Conservation (phyloP, 1,140 invertebrate species). For the Ostrea edulis region DNA sequence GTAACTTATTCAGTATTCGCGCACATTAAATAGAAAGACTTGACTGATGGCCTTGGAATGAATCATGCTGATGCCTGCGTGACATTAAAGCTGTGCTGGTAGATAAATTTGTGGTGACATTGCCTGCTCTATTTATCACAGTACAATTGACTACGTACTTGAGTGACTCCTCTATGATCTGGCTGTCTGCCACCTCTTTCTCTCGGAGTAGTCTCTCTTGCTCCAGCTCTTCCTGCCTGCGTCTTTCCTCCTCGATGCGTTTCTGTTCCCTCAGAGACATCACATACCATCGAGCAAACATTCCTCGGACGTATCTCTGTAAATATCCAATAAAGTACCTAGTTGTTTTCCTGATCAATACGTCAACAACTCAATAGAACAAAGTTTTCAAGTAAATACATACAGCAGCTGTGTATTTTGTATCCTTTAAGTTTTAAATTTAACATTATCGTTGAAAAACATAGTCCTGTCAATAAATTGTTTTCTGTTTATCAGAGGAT, state of each 20-base stretch:
- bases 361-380: no score
- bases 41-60: not conserved
- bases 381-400: no score
- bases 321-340: not conserved
- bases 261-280: slow-evolving; percentile 92
- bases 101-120: not conserved
- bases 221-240: slow-evolving; percentile 87
- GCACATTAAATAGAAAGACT: no score
- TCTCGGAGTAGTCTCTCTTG: slow-evolving; percentile 83
- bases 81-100: slow-evolving; percentile 6
- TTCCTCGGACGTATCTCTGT: slow-evolving; percentile 83
- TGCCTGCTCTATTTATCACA: not conserved
- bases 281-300: slow-evolving; percentile 92
- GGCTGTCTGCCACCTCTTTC: slow-evolving; percentile 72
- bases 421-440: no score
- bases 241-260: slow-evolving; percentile 94
- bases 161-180: slow-evolving; percentile 77
- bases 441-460: no score
- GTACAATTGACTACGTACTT: slow-evolving; percentile 75
- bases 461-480: no score
- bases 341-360: no score
- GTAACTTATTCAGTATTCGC: no score
- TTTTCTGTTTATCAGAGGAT: no score
- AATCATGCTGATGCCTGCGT: not conserved
- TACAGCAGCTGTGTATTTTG: no score